phyloP scores from a whole-genome alignment of 2,888 invertebrate species.

The Leptothorax acervorum region DNA sequence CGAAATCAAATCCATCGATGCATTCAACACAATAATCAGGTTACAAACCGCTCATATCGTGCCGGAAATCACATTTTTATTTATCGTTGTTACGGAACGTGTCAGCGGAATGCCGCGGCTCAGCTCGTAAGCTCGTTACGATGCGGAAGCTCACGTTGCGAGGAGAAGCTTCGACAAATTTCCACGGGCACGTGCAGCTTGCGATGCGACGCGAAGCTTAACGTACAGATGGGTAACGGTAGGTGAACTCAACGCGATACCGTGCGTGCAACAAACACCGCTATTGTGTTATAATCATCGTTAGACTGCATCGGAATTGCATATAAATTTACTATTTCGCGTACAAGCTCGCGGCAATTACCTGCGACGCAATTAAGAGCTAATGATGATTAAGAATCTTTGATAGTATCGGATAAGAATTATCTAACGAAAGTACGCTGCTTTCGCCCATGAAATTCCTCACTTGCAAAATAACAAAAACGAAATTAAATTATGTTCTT shows the following conservation, averaged over 20 bases:
- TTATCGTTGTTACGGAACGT: conserved; percentile 31
- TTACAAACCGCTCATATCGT: conserved; percentile 2
- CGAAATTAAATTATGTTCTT: not conserved
- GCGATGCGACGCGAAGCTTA: conserved; percentile 47
- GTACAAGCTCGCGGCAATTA: not conserved
- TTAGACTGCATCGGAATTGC: conserved; percentile 30
- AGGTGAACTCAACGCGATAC: conserved; percentile 41
- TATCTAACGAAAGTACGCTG: not conserved
- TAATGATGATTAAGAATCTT: conserved; percentile 10
- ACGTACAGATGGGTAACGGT: conserved; percentile 11
- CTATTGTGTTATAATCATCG: conserved; percentile 44
- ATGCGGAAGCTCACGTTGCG: conserved; percentile 51
- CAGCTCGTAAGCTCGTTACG: conserved; percentile 50
- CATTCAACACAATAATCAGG: conserved; percentile 22
- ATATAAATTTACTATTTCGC: not conserved
- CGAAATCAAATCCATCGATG: conserved; percentile 14
- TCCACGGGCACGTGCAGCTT: conserved; percentile 42
- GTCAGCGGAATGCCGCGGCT: conserved; percentile 36
- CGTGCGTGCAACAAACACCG: conserved; percentile 33
- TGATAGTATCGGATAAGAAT: not conserved
- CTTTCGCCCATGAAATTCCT: not conserved
- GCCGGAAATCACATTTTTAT: conserved; percentile 45
- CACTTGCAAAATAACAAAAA: not conserved
- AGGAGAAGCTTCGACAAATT: conserved; percentile 50
- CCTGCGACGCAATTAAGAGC: not conserved